Base-by-base conservation (phyloP, 2,113 vertebrate species). In the Thalassarche chlororhynchos region DNA sequence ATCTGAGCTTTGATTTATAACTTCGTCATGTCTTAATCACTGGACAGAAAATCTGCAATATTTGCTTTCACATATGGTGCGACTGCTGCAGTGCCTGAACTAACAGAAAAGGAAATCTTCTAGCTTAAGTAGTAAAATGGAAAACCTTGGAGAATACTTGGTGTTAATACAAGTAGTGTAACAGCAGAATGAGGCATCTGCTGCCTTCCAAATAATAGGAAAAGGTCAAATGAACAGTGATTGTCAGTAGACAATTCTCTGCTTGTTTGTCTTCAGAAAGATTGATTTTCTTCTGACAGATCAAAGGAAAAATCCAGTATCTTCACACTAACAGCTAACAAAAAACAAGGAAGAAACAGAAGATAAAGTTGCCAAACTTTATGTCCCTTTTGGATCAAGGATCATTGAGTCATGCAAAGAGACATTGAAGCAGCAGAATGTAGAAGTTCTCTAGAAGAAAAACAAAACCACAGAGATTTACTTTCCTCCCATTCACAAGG, bases 261-360 rank as follows among this genome's bases (percentile, higher is more conserved):
- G 18, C 74, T 84, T 89, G 71, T 89, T 95, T 95, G 91, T 72
- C 65, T 68, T 64, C 42, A 75, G 57, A 70, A 90, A 64, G 65
- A 92, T 90, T 90, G 90, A 88, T 95, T 95, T 93, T 82, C 17
- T 89, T 91, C 80, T 76, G 40, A 79, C 8, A 3, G 70, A 85
- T 80, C 68, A 47, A 83, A 85, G 26, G 38, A 87, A 92, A 78
- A 89, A 84, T 79, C 74, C 62, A 87, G 2, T 85, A 69, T 65
- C 58, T 92, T 91, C 54, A 49, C 32, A 42, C 31, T 76, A 89
- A 76, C 12, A 87, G 34, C 61, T 94, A 94, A 85, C 24, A 79
- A 75, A 87, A 96, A 94, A 72, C 28, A 89, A 92, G 44, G 52
- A 82, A 87, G 38, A 38, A 84, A 66, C 42, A 87, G 80, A 89